phyloP scores from a whole-genome alignment of 2,797 vertebrate genomes.

The Acrossocheilus fasciatus region DNA sequence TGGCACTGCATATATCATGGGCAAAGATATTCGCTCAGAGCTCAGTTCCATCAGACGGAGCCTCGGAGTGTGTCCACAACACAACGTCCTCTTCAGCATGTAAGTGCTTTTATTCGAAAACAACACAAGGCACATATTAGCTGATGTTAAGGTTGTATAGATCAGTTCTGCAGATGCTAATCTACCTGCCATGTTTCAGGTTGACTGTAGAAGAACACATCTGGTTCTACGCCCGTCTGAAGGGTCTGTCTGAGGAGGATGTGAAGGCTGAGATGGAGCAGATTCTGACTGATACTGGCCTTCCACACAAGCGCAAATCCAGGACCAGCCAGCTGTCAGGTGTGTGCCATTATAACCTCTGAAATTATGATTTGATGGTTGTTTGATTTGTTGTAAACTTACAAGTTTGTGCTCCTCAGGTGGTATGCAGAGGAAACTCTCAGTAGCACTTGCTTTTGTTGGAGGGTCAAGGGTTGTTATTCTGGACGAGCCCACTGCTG shows the following conservation, averaged over 20 bases:
- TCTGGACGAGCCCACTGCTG: slow-evolving; percentile 96
- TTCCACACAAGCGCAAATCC: slow-evolving; percentile 90
- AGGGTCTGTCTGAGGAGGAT: slow-evolving; percentile 88
- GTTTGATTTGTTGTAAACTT: background rate
- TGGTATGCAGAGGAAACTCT: slow-evolving; percentile 98
- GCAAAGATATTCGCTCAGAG: slow-evolving; percentile 93
- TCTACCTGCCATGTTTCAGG: slow-evolving; percentile 72
- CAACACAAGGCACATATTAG: background rate
- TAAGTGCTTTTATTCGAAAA: slow-evolving; percentile 59
- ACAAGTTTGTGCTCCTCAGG: slow-evolving; percentile 72
- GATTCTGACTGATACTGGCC: slow-evolving; percentile 90
- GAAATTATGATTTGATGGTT: background rate
- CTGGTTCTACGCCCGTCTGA: slow-evolving; percentile 97
- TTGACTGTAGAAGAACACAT: slow-evolving; percentile 99
- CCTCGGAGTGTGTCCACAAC: slow-evolving; percentile 96
- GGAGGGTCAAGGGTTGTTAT: slow-evolving; percentile 98
- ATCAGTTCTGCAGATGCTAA: background rate
- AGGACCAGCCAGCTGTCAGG: slow-evolving; percentile 92
- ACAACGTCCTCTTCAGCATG: slow-evolving; percentile 97
- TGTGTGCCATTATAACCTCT: slow-evolving; percentile 65
- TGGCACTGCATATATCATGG: slow-evolving; percentile 96
- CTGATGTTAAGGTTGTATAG: background rate
- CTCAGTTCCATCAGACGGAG: slow-evolving; percentile 92
- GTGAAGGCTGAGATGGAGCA: slow-evolving; percentile 95
- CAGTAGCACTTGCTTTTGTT: slow-evolving; percentile 96